These are phyloP conservation scores for Varanus komodoensis DNA, from an alignment of 2,113 vertebrate genomes.

Conservation along the genomic window DNA sequence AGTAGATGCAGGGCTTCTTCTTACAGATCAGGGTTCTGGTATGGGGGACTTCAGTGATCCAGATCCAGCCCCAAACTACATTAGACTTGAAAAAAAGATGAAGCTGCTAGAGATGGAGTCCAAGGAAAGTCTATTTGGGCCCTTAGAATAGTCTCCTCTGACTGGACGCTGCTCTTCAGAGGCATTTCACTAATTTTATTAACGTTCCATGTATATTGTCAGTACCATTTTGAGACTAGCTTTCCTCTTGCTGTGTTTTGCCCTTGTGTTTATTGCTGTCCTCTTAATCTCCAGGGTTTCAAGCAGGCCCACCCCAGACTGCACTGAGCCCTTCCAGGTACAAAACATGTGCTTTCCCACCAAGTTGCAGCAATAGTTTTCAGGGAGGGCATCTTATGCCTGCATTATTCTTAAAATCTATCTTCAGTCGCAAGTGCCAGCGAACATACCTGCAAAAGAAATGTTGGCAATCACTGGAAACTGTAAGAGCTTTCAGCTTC, in stretches of 20 bases:
- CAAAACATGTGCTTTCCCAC: not conserved
- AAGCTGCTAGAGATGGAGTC: too few relatives aligned
- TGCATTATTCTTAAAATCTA: not conserved
- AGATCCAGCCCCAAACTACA: too few relatives aligned
- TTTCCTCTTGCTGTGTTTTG: not conserved
- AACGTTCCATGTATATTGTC: not conserved
- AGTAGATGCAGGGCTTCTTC: too few relatives aligned
- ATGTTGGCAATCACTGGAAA: not conserved
- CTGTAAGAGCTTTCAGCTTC: too few relatives aligned
- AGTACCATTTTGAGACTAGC: not conserved
- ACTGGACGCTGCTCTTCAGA: accelerated
- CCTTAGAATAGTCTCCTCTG: too few relatives aligned
- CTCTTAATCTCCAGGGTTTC: not conserved
- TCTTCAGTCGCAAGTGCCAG: not conserved
- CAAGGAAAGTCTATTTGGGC: too few relatives aligned
- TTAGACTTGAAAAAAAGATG: too few relatives aligned
- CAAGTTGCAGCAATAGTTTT: not conserved
- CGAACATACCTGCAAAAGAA: not conserved
- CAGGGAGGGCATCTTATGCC: not conserved
- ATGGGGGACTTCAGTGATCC: too few relatives aligned
- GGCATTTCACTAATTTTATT: not conserved
- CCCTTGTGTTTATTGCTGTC: not conserved
- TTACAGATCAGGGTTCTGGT: too few relatives aligned
- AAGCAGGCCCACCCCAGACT: not conserved
- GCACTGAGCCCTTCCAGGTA: not conserved